Percentiles rank a stretch among this genome's conserved stretches.
Conservation (phyloP, 2,113 vertebrate species). For the Lasiurus cinereus region DNA sequence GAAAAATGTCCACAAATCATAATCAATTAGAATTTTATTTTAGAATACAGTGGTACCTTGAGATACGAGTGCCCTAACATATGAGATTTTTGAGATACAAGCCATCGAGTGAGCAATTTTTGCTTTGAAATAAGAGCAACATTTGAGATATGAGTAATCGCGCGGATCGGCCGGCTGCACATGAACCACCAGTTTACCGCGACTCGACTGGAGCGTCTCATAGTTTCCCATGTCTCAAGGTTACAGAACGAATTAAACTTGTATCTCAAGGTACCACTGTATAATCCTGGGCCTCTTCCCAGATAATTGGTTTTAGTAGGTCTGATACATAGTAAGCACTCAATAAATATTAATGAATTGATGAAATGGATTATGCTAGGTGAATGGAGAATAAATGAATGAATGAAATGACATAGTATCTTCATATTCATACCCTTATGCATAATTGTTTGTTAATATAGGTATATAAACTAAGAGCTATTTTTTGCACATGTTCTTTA, state of each 20-base stretch:
- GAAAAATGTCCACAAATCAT: not conserved
- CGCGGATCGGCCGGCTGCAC: too few relatives aligned
- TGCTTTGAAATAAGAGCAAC: too few relatives aligned
- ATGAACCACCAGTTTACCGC: too few relatives aligned
- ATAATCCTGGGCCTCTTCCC: not conserved
- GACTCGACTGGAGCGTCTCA: too few relatives aligned
- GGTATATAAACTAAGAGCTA: not conserved
- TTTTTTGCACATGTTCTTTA: not conserved
- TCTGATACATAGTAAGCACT: not conserved
- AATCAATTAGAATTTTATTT: slow-evolving; percentile 18
- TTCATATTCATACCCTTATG: not conserved
- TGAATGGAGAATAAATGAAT: not conserved
- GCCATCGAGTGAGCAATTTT: too few relatives aligned
- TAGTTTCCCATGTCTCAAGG: too few relatives aligned
- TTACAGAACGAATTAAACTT: too few relatives aligned
- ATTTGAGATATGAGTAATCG: too few relatives aligned
- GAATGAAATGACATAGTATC: not conserved
- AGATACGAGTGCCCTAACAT: too few relatives aligned
- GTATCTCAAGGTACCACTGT: too few relatives aligned
- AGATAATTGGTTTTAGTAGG: not conserved
- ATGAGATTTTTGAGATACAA: too few relatives aligned
- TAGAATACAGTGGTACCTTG: not conserved
- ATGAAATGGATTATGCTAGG: not conserved
- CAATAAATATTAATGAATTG: not conserved
- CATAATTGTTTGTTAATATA: not conserved